Conservation (phyloP, 2,113 vertebrate genomes). For the Prietella phreatophila region DNA sequence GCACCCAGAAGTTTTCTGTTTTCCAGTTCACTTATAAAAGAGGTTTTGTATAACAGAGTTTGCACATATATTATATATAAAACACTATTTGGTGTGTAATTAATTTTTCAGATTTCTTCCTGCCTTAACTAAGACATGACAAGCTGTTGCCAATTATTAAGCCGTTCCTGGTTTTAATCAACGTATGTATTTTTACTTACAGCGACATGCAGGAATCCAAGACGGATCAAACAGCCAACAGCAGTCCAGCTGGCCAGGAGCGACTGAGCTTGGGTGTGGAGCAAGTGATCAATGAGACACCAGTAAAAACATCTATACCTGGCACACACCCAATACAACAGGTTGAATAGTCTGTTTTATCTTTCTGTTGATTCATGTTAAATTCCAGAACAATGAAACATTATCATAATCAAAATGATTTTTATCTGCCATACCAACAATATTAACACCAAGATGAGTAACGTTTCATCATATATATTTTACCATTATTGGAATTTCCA, state of each 20-base stretch:
- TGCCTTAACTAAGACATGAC: neutral
- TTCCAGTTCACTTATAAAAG: neutral
- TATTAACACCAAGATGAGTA: neutral
- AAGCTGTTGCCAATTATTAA: neutral
- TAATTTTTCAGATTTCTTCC: neutral
- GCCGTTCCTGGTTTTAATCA: neutral
- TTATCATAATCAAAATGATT: neutral
- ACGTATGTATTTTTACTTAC: conserved; percentile 49
- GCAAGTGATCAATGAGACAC: conserved; percentile 35
- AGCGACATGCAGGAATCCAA: conserved; percentile 78
- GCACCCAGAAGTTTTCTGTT: neutral
- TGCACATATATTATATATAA: neutral
- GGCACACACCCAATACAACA: conserved; percentile 32
- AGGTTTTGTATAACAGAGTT: no score
- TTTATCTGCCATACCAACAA: neutral
- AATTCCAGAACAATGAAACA: no score
- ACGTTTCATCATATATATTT: neutral
- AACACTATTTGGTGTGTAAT: neutral
- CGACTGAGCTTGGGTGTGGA: conserved; percentile 61
- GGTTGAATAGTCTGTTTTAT: conserved; percentile 3
- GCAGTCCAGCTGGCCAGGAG: conserved; percentile 65
- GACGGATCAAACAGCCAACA: conserved; percentile 70
- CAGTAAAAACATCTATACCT: conserved; percentile 22
- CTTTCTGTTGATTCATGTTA: neutral
- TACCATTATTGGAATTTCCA: neutral